Evolutionary conservation across 2,888 invertebrate species (phyloP).

Genomic region (Oscheius sp.): DNA sequence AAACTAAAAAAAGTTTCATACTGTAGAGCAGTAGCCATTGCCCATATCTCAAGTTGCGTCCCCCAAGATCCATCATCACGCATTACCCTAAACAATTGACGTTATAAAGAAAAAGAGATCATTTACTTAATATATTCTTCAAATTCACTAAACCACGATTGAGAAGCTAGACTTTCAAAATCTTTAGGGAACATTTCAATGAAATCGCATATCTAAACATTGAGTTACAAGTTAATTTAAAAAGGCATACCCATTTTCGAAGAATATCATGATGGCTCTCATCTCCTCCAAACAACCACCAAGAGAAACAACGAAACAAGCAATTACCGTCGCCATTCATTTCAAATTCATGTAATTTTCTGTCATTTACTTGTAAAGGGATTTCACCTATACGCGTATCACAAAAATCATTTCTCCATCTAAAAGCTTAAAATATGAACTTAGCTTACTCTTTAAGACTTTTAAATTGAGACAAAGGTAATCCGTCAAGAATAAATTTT

Average conservation of each 20-base stretch:
- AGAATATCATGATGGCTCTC: conserved; percentile 6
- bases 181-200: background rate
- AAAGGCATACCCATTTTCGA: background rate
- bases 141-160: background rate
- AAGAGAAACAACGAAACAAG: conserved; percentile 19
- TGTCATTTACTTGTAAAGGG: background rate
- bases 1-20: background rate
- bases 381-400: background rate
- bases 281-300: conserved; percentile 15
- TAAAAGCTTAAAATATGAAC: background rate
- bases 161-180: background rate
- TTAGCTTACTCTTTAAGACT: background rate
- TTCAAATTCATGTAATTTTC: background rate
- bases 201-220: background rate
- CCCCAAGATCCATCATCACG: conserved; percentile 2
- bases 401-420: background rate
- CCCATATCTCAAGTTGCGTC: conserved; percentile 13
- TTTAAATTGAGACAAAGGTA: background rate
- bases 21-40: conserved; percentile 17
- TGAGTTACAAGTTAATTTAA: background rate
- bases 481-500: background rate
- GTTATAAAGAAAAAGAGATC: background rate
- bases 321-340: conserved; percentile 26
- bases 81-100: conserved; percentile 10
- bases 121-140: background rate